Evolutionary conservation across 2,888 invertebrate species (phyloP), one percentile per base, ranked within the genome.

Genomic region (Phyto melanocephala): DNA sequence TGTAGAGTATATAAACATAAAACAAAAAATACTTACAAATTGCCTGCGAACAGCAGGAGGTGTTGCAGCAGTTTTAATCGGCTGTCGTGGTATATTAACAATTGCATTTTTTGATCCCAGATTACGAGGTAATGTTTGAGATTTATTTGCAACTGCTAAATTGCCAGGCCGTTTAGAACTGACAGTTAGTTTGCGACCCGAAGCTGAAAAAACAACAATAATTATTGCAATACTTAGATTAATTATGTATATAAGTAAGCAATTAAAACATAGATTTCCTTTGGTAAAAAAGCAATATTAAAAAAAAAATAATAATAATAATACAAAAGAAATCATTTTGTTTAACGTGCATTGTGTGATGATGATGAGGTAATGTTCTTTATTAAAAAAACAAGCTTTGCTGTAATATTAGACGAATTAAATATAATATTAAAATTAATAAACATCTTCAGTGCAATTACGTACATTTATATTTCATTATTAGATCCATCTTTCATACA

Each of bases 31-130:
- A 86, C 88, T 86, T 85, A 88, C 88, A 78, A 96, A 92, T 90
- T 97, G 96, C 85, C 96, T 93, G 86, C 96, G 96, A 7, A 96
- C 94, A n/a, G 96, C 95, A 0, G 97, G 96, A 10, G 97, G 96
- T 0, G 97, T 96, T 0, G 96, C 95, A 1, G 95, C 94, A 3
- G 95, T 94, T 90, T 96, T 95, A 77, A 92, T 92, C 63, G 93
- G 92, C 90, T 92, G 94, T 85, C 88, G 93, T 87, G 87, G 85
- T 56, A 87, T 92, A 90, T 74, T 90, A 79, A 86, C 88, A 20
- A 86, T 86, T 1, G 86, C 81, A 50, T 88, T 87, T 67, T 93
- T 92, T 68, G 93, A 93, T 54, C 96, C 97, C 94, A 97, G 95
- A 74, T 95, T 96, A 70, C 97, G 93, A 0, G 97, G 97, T 83